Base-by-base conservation (phyloP, 2,797 vertebrate genomes). In the Melanotaenia trifasciata region DNA sequence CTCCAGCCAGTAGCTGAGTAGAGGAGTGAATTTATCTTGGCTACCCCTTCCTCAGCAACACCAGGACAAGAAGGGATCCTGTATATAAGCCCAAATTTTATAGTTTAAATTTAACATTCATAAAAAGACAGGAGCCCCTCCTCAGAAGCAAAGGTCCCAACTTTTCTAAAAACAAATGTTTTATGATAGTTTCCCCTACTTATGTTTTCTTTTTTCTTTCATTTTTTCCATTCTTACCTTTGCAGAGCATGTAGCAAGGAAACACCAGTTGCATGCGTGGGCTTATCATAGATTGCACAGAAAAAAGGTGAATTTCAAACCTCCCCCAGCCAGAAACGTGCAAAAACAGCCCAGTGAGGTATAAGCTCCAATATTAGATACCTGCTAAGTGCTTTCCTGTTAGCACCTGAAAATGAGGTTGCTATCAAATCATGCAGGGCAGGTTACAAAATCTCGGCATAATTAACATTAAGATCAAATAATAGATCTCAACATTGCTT, bases 211-310 rank as follows among this genome's bases (percentile, higher is more conserved):
- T 11, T 14, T 14, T 24, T 43, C 20, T 58, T 10, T 35, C 20
- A 10, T 24, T 40, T 36, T 16, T 58, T 61, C 35, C 35, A 58
- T 74, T 54, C 61, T 28, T 38, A 47, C 11, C 58, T 10, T 74
- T 81, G 56, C 65, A 69, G 62, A 80, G 75, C 59, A 56, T 4
- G 33, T 64, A 75, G 72, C 1, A 45, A 89, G 85, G 87, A 90
- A 90, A 90, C 80, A 87, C 86, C 59, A 58, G 67, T 63, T 75
- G 63, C 59, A 36, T 80, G 86, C 5, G 84, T 91, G 86, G 86
- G 87, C 72, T 85, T 61, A 38, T 67, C 72, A 78, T 61, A 87
- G 74, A 88, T 91, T 90, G 88, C 85, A 85, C 79, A 76, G 32
- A 83, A 66, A 78, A 72, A 77, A 79, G 76, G 56, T 82, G 65